These are phyloP conservation scores for Melanitta fusca DNA, from an alignment of 2,797 vertebrate genomes.

Conservation along the genomic window DNA sequence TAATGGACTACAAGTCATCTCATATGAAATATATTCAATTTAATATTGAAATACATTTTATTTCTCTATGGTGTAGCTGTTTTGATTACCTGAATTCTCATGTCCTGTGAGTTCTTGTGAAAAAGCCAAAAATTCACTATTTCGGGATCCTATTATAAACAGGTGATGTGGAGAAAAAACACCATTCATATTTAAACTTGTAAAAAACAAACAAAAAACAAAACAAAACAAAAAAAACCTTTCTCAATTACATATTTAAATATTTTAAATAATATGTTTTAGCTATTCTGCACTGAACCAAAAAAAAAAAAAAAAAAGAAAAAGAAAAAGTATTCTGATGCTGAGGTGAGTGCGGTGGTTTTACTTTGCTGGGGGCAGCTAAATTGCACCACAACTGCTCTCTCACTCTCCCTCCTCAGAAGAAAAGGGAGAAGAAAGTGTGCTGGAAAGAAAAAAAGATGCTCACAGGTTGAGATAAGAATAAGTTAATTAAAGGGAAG, in stretches of 20 bases:
- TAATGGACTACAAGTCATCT: neutral
- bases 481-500: too few species aligned
- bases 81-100: neutral
- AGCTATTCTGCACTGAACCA: neutral
- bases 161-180: neutral
- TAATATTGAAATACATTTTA: neutral
- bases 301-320: neutral
- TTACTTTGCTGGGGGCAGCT: too few species aligned
- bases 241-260: neutral
- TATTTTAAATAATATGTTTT: neutral
- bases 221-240: neutral
- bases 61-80: neutral
- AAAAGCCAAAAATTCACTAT: neutral
- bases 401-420: too few species aligned
- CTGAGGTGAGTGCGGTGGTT: neutral
- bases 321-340: neutral
- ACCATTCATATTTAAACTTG: neutral
- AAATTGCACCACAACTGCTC: too few species aligned
- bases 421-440: too few species aligned
- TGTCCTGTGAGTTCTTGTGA: accelerated
- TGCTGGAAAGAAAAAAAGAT: too few species aligned
- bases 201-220: neutral
- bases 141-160: neutral
- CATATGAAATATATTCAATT: neutral
- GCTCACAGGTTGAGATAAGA: too few species aligned